Conservation (phyloP, 1,140 invertebrate genomes). For the Trachymyrmex septentrionalis region DNA sequence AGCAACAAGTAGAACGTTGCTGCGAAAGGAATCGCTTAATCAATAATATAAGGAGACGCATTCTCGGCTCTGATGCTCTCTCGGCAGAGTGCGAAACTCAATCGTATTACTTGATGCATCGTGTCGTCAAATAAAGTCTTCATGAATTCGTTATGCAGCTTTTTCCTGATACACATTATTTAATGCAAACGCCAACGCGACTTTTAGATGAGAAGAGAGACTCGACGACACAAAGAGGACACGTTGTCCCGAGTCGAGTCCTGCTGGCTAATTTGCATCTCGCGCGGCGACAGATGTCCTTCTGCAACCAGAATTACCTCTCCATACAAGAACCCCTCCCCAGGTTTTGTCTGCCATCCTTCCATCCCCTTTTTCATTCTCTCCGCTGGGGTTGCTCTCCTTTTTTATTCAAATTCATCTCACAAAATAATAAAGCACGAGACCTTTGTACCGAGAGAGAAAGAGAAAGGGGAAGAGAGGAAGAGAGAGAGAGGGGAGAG, state of each 20-base stretch:
- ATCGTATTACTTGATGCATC: not conserved
- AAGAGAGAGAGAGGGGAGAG: not conserved
- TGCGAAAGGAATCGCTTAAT: constrained; percentile 1
- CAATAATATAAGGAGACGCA: constrained; percentile 46
- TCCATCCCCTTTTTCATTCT: not conserved
- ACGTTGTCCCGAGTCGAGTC: constrained; percentile 40
- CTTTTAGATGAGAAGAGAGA: constrained; percentile 15
- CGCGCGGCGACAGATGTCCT: constrained; percentile 72
- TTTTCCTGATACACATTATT: constrained; percentile 24
- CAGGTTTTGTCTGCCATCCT: constrained; percentile 22
- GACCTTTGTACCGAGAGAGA: constrained; percentile 16
- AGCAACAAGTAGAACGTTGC: constrained; percentile 43
- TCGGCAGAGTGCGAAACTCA: constrained; percentile 3
- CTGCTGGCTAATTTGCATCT: constrained; percentile 73
- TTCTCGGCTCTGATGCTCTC: not conserved
- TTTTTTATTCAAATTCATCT: constrained; percentile 76
- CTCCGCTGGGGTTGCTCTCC: constrained; percentile 3
- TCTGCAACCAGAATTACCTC: constrained; percentile 47
- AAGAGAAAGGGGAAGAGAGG: not conserved
- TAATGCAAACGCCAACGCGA: not conserved
- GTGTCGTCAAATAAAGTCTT: not conserved
- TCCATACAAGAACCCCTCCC: constrained; percentile 9
- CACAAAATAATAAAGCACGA: constrained; percentile 65
- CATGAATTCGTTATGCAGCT: not conserved
- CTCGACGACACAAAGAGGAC: not conserved